Base-by-base conservation (phyloP, 2,113 vertebrate species). In the Colistium nudipinnis region DNA sequence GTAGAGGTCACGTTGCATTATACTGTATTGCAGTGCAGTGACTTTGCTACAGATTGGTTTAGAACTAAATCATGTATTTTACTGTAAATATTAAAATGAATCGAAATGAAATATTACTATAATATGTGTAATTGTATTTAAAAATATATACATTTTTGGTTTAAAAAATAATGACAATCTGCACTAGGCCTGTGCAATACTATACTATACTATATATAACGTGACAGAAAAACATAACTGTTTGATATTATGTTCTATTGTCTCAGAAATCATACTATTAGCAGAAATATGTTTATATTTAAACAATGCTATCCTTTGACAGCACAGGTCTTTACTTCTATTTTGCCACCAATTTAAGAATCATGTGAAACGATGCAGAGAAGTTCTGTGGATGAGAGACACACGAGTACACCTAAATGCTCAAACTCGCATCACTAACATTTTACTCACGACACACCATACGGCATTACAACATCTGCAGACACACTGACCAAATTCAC, bases 1-100 rank as follows among this genome's bases (percentile, higher is more conserved):
- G 43, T 35, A 47, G 38, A 62, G 64, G 73, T 88, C 69, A 39
- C 24, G 3, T 13, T 27, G 65, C 6, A 3, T 49, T 47, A 36
- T 8, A 57, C 24, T 44, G 17, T 19, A 20, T 51, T 38, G 36
- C 12, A 41, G 28, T 36, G 28, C 14, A 28, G n/a, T 12, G 19
- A 27, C 33, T 62, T 47, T 8, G 14, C 25, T 47, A 24, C 6
- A 33, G 28, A 22, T 11, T 31, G 4, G 1, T 16, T 72, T 33
- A 22, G 22, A 57, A 31, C 24, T 17, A 17, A 4, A 17, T 14
- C 4, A 8, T 14, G 2, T 7, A 39, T 54, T 48, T 39, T 4
- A 48, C 12, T 7, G 3, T n/a, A 31, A 1, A 13, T 36, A 38
- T 14, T 47, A 12, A 30, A 24, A 10, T 39, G 3, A 24, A 45